Evolutionary conservation across 2,797 vertebrate genomes (phyloP).

Genomic region (Halcyon chelicuti): DNA sequence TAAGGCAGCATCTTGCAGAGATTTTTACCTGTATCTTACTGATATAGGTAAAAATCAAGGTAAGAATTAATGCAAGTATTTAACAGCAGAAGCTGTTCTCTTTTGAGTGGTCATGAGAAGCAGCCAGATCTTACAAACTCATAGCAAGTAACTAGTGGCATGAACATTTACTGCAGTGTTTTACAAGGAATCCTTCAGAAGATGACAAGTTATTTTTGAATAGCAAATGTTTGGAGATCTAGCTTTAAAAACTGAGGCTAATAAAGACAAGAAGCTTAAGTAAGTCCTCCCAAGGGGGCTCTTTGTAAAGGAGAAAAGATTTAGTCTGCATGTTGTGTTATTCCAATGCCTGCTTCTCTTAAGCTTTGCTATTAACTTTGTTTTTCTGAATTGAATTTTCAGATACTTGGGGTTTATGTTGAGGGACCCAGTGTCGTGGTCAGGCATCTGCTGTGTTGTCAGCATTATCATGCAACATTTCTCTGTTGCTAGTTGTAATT

Average conservation of each 20-base stretch:
- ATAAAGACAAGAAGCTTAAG: conserved; percentile 4
- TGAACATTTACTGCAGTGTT: neutral
- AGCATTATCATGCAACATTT: neutral
- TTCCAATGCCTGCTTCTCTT: neutral
- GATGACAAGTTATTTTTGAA: neutral
- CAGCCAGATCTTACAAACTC: neutral
- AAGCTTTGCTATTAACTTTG: conserved; percentile 42
- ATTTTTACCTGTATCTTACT: neutral
- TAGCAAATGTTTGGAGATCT: conserved; percentile 14
- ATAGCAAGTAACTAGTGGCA: neutral
- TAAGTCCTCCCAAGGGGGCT: neutral
- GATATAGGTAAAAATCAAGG: neutral
- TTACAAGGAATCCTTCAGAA: conserved; percentile 5
- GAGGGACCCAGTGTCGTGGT: neutral
- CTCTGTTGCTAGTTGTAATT: fast-evolving
- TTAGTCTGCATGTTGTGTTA: conserved; percentile 6
- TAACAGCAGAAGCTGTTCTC: conserved; percentile 1
- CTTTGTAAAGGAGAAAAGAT: conserved; percentile 27
- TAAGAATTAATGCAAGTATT: neutral
- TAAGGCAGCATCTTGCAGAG: neutral
- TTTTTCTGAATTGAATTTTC: conserved; percentile 16
- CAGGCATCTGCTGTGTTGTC: neutral
- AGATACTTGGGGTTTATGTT: neutral
- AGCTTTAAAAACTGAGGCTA: conserved; percentile 28
- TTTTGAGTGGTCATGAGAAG: neutral